Percentiles rank a stretch among this genome's conserved stretches.
Evolutionary conservation across 2,797 vertebrate species (phyloP).

Genomic region (Capromys pilorides): DNA sequence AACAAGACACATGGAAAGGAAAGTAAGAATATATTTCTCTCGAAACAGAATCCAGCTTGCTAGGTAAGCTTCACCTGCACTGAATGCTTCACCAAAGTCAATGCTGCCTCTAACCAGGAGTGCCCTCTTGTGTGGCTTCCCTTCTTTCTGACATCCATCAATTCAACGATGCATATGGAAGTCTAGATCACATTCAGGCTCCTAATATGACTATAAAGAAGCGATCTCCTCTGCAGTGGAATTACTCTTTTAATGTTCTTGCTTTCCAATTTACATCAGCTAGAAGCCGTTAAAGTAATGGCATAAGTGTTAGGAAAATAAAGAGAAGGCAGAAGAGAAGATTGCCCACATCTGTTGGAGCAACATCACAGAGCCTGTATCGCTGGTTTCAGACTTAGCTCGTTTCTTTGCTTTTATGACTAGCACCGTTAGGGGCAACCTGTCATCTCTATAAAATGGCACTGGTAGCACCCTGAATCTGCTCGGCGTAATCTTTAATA

Average conservation of each 20-base stretch:
- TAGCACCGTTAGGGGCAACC: conserved; percentile 65
- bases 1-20: conserved; percentile 48
- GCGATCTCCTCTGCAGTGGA: conserved; percentile 52
- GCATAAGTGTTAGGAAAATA: conserved; percentile 64
- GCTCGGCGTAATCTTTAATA: conserved; percentile 79
- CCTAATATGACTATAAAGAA: conserved; percentile 68
- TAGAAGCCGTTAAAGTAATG: conserved; percentile 78
- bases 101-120: conserved; percentile 61
- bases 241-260: conserved; percentile 75
- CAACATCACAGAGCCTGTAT: conserved; percentile 61
- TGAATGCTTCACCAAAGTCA: conserved; percentile 59
- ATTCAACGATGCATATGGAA: conserved; percentile 59
- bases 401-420: conserved; percentile 74
- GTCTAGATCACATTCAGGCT: conserved; percentile 46
- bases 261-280: conserved; percentile 74
- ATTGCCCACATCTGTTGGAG: conserved; percentile 22
- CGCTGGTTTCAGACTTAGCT: conserved; percentile 67
- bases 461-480: conserved; percentile 72
- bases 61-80: conserved; percentile 41
- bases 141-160: conserved; percentile 59
- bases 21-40: conserved; percentile 40
- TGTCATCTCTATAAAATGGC: conserved; percentile 77
- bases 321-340: conserved; percentile 68
- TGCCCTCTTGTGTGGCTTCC: conserved; percentile 27
- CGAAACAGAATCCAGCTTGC: conserved; percentile 39